Conservation (phyloP, 1,140 invertebrate genomes). For the Neoseiulus cucumeris region DNA sequence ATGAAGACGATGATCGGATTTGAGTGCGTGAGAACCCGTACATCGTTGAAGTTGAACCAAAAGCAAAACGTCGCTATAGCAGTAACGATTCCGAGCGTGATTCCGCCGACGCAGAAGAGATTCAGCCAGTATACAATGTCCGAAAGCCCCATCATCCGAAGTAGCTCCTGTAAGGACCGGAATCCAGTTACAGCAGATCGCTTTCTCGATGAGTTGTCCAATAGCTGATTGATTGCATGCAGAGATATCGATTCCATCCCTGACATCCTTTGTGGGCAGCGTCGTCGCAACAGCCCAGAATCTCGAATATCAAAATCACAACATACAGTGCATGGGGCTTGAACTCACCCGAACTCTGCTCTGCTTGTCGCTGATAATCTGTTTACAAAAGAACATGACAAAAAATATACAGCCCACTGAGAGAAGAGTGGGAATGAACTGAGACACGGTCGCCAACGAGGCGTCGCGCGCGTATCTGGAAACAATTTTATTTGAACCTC, state of each 20-base stretch:
- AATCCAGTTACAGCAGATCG: not conserved
- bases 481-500: not conserved
- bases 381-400: not conserved
- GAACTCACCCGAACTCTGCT: not conserved
- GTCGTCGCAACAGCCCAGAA: not conserved
- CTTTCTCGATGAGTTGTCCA: not conserved
- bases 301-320: not conserved
- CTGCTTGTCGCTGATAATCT: not conserved
- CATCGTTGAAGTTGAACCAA: not conserved
- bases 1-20: not conserved
- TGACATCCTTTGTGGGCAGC: not conserved
- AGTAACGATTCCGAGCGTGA: not conserved
- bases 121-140: not conserved
- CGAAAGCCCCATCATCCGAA: constrained; percentile 1
- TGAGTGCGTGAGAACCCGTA: not conserved
- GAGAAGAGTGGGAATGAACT: not conserved
- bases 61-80: not conserved
- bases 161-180: not conserved
- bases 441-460: not conserved
- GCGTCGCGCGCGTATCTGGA: not conserved
- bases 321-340: not conserved
- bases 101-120: not conserved
- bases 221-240: not conserved
- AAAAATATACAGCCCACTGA: not conserved
- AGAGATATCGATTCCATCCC: not conserved